Base-by-base conservation (phyloP, 1,140 invertebrate species). In the Formica selysi region DNA sequence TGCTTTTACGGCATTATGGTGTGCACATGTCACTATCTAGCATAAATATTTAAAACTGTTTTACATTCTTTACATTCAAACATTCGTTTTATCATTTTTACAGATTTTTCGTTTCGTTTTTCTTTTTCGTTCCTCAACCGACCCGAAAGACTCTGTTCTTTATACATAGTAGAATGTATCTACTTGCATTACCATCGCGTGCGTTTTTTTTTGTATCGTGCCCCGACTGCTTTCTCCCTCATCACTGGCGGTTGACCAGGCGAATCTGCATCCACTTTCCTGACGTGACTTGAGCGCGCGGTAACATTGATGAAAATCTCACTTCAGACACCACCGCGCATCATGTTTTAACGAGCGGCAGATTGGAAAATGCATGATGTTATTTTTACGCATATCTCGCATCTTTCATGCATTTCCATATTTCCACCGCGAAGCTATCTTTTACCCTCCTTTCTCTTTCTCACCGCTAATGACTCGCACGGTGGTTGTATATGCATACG, bases 271-370 rank as follows among this genome's bases (percentile, higher is more conserved):
- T 80, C 5, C 78, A 59, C 36, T 80, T 80, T 80, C 57, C 22
- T 41, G 48, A 80, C 22, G 10, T n/a, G 16, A 36, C 76, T 64
- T 8, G 13, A 80, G 36, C 36, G 48, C 78, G 36, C 32, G 38
- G 44, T 32, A 36, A 36, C 78, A 70, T 80, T 80, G 78, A 80
- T 70, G 65, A 57, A 80, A 70, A 80, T 80, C 65, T 80, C 76
- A 57, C 62, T 32, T 67, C 44, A 57, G 76, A 54, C 32, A 32
- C 29, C 32, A 32, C n/a, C 59, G 59, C 19, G 26, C 59, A 10
- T 5, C 38, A 6, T 11, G 22, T 16, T 36, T 57, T 70, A 59
- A 59, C 51, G 65, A 41, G 78, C 78, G 16, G 22, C 29, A 70
- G 64, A 80, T 64, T 80, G 51, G 65, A 80, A 80, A 70, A 80